These are phyloP conservation scores for Porites australiensis DNA, from an alignment of 64 coral and sea anemone species.

Conservation along the genomic window DNA sequence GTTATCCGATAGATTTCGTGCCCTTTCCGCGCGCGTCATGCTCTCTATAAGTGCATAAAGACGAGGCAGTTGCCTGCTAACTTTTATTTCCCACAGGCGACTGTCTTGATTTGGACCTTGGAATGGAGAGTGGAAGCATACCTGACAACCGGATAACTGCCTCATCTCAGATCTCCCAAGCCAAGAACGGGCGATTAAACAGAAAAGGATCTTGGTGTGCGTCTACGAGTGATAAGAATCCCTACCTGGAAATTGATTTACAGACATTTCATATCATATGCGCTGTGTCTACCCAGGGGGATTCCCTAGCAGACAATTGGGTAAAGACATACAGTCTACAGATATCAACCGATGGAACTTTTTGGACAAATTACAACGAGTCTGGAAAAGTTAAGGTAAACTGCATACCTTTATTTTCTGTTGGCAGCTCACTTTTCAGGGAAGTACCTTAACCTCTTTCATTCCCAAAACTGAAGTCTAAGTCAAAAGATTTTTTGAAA, in stretches of 20 bases:
- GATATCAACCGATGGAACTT: background rate
- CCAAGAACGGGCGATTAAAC: background rate
- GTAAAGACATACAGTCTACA: background rate
- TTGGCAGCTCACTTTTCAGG: background rate
- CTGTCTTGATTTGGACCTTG: conserved; percentile 3
- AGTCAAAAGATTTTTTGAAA: no score
- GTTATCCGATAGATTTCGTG: no score
- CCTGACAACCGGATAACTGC: background rate
- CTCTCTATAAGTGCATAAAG: no score
- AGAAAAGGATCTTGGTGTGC: background rate
- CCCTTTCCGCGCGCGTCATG: no score
- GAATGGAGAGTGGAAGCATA: background rate
- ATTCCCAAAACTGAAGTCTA: no score
- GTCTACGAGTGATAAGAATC: background rate
- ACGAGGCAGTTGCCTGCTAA: no score
- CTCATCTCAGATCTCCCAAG: background rate
- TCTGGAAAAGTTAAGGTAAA: background rate
- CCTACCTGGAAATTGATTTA: conserved; percentile 17
- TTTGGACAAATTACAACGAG: background rate
- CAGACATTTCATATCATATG: background rate
- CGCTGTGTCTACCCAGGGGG: background rate
- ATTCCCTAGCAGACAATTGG: background rate
- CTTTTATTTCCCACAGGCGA: background rate
- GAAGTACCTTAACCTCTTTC: background rate
- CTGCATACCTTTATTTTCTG: background rate